These are phyloP conservation scores for Rotaria magnacalcarata DNA, from an alignment of 2,888 invertebrate species.

Conservation along the genomic window DNA sequence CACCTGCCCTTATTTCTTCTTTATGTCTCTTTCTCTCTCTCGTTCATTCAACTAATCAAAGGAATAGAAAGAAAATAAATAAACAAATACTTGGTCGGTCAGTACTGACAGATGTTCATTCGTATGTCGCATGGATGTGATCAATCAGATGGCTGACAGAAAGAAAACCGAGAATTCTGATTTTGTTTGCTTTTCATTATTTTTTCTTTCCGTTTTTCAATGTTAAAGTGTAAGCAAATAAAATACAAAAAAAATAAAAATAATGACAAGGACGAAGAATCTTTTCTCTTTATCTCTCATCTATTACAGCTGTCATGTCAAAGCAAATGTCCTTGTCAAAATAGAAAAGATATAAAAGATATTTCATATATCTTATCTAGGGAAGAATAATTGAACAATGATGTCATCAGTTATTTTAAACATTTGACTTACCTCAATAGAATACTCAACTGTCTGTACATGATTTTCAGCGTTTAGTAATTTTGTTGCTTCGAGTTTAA, in stretches of 20 bases:
- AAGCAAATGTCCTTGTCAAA: constrained; percentile 6
- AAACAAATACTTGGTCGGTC: constrained; percentile 11
- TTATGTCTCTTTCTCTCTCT: not conserved
- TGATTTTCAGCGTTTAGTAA: not conserved
- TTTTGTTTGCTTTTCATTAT: not conserved
- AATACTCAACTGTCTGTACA: not conserved
- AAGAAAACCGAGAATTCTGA: not conserved
- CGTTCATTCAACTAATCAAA: not conserved
- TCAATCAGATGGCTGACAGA: not conserved
- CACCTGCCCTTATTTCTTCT: not conserved
- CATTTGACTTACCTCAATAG: not conserved
- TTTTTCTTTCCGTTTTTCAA: not conserved
- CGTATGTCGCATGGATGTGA: not conserved
- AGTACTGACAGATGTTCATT: constrained; percentile 11
- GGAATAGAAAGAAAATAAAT: not conserved
- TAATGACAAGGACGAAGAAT: not conserved
- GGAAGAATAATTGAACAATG: not conserved
- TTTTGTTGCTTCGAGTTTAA: not conserved
- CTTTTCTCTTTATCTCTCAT: not conserved
- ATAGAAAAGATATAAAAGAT: not conserved
- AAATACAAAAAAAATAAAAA: not conserved
- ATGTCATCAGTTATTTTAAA: not conserved
- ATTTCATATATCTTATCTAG: not conserved
- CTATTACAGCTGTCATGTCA: not conserved
- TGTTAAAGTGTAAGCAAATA: not conserved